phyloP scores from a whole-genome alignment of 2,888 invertebrate genomes.

The Tetragonisca angustula region DNA sequence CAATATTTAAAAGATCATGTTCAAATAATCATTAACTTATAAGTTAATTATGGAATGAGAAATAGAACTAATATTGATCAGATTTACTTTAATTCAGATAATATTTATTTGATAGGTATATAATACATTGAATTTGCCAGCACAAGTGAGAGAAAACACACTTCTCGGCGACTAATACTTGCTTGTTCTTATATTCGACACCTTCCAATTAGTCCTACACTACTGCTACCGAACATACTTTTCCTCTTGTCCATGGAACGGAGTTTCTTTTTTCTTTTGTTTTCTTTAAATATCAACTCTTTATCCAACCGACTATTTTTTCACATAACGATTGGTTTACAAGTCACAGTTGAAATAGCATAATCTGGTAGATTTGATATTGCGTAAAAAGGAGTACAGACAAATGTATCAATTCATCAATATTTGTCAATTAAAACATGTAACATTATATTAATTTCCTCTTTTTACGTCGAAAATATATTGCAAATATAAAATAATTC shows the following conservation, averaged over 20 bases:
- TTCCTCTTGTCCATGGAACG: slow-evolving; percentile 47
- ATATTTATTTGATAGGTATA: slow-evolving; percentile 78
- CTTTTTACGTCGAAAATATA: slow-evolving; percentile 13
- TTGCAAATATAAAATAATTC: slow-evolving; percentile 26
- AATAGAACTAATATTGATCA: no score
- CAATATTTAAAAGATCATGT: background rate
- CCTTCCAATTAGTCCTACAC: slow-evolving; percentile 62
- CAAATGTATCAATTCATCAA: slow-evolving; percentile 38
- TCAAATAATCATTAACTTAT: no score
- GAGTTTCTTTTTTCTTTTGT: slow-evolving; percentile 35
- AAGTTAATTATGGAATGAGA: background rate
- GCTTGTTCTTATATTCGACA: slow-evolving; percentile 66
- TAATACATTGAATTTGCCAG: slow-evolving; percentile 78
- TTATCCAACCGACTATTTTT: slow-evolving; percentile 19
- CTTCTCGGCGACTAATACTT: slow-evolving; percentile 80
- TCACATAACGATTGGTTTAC: slow-evolving; percentile 26
- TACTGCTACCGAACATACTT: slow-evolving; percentile 65
- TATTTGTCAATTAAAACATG: slow-evolving; percentile 53
- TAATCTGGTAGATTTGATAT: slow-evolving; percentile 42
- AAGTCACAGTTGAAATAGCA: slow-evolving; percentile 34
- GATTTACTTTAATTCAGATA: slow-evolving; percentile 63
- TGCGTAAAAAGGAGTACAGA: slow-evolving; percentile 42
- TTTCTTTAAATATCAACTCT: slow-evolving; percentile 19
- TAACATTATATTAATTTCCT: slow-evolving; percentile 26
- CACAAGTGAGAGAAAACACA: slow-evolving; percentile 79